phyloP scores from a whole-genome alignment of 2,113 vertebrate species.

The Cavia porcellus region DNA sequence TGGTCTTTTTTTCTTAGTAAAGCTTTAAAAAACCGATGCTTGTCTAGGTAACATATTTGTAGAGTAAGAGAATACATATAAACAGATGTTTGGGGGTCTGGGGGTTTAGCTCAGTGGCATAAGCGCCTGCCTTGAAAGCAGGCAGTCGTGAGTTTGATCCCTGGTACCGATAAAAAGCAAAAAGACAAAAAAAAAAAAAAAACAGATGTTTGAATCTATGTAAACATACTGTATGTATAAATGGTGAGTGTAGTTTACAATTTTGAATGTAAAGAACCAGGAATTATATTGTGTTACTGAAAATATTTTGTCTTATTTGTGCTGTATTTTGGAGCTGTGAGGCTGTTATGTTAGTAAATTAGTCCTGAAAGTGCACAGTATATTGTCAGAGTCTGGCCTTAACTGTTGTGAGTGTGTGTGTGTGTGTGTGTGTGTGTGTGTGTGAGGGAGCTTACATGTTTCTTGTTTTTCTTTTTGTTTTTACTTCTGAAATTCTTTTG shows the following conservation, averaged over 20 bases:
- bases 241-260: neutral
- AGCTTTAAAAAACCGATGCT: neutral
- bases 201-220: neutral
- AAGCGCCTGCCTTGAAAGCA: no score
- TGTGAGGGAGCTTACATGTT: neutral
- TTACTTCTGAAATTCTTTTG: neutral
- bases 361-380: neutral
- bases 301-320: neutral
- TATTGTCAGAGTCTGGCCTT: neutral
- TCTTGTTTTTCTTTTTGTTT: neutral
- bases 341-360: neutral
- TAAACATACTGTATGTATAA: neutral
- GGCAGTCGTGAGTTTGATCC: no score
- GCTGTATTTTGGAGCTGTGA: neutral
- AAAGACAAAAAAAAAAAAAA: no score
- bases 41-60: neutral
- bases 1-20: constrained; percentile 14
- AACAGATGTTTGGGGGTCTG: neutral
- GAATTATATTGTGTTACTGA: neutral
- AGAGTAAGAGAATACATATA: neutral
- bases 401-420: neutral
- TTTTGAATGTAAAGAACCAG: neutral
- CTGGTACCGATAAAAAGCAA: no score
- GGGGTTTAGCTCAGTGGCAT: no score
- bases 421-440: neutral